Evolutionary conservation across 2,113 vertebrate species (phyloP), one percentile per base, ranked within the genome.

Genomic region (Ursus arctos): DNA sequence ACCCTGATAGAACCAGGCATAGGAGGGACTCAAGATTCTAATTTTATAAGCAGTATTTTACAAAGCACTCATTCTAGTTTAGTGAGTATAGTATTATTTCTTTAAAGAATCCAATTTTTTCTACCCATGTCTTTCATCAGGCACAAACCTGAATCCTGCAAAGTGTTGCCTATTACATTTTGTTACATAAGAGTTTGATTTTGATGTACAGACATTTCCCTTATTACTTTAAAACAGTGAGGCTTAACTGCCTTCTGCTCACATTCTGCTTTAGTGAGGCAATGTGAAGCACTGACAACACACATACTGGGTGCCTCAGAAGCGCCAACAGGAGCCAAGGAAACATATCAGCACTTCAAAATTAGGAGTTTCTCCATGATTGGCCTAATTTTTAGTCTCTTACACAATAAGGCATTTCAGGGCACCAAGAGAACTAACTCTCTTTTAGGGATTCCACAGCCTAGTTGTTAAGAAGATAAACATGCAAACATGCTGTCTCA

Each of bases 101-200:
- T 93, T 84, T 74, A 1, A 91, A 7, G 18, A 74, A 93, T 76
- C 36, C 31, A 24, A 16, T 63, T 57, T 86, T 57, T 88, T 49
- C 9, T 4, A 63, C 14, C 63, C 24, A 49, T n/a, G 36, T 92
- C 36, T 91, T 88, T 79, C 31, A 28, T 80, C 91, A 94, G 74
- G 14, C 26, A 91, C 82, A 94, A 91, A 82, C 19, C 31, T 77
- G 10, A 91, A 74, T 91, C 91, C 81, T 91, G 40, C 40, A 74
- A 69, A 91, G 72, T 86, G 31, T 18, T 95, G 53, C 55, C 77
- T 90, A 72, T n/a, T 77, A 53, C 1, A 47, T 88, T 95, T 95
- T 96, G 72, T 86, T 69, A 95, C 87, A 71, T 36, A 76, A 53
- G 67, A 67, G 19, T 77, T 72, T 92, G 74, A 82, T 59, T 89